Percentiles rank a stretch among this genome's conserved stretches.
Evolutionary conservation across 2,888 invertebrate genomes (phyloP).

Genomic region (Cosmia pyralina): DNA sequence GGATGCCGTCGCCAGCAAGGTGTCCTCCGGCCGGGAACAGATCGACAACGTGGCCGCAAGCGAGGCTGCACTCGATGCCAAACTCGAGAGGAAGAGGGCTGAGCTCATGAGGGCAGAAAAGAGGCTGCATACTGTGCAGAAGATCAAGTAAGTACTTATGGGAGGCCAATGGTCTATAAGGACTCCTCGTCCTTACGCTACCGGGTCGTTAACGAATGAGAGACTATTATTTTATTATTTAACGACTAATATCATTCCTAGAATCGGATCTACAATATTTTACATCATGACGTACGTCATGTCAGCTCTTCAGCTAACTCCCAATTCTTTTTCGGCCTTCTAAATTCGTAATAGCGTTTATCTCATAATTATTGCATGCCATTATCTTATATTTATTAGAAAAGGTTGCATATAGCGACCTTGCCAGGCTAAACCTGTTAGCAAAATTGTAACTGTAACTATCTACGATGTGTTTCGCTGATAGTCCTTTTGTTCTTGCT

Average conservation of each 20-base stretch:
- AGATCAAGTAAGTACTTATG: slow-evolving; percentile 93
- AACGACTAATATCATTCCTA: background rate
- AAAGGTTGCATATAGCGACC: background rate
- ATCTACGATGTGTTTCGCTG: background rate
- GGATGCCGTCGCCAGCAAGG: slow-evolving; percentile 92
- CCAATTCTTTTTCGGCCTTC: background rate
- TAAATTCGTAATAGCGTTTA: background rate
- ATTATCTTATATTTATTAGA: background rate
- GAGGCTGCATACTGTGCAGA: slow-evolving; percentile 97
- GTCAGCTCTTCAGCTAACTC: background rate
- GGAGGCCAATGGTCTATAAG: background rate
- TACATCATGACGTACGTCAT: background rate
- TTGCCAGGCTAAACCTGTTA: background rate
- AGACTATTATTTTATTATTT: background rate
- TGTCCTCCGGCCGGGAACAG: slow-evolving; percentile 93
- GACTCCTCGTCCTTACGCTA: too few species aligned
- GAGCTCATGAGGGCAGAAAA: slow-evolving; percentile 98
- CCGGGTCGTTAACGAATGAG: background rate
- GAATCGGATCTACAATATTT: background rate
- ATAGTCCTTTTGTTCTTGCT: background rate
- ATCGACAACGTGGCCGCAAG: slow-evolving; percentile 96
- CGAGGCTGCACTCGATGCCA: slow-evolving; percentile 96
- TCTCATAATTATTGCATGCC: too few species aligned
- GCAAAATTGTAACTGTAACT: background rate
- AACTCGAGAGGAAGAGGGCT: slow-evolving; percentile 96